Percentiles rank a stretch among this genome's conserved stretches.
These are phyloP conservation scores for Tangara arthus DNA, from an alignment of 2,797 vertebrate genomes.

Conservation along the genomic window DNA sequence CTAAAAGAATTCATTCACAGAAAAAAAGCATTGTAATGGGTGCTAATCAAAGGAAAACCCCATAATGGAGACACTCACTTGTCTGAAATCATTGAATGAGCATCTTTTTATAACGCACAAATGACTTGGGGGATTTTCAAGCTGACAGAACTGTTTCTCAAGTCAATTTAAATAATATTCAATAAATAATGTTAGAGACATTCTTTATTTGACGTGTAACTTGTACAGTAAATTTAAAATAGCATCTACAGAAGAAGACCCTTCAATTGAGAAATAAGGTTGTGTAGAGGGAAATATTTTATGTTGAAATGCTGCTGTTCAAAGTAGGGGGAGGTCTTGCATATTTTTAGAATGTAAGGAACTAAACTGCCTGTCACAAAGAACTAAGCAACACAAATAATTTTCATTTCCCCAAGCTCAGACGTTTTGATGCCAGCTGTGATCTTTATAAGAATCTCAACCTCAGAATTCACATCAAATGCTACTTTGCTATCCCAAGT, in stretches of 20 bases:
- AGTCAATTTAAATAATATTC: neutral
- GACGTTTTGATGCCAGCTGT: neutral
- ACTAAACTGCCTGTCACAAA: neutral
- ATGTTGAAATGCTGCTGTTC: neutral
- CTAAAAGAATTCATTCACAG: neutral
- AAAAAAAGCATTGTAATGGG: neutral
- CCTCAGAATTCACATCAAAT: neutral
- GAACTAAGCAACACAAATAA: neutral
- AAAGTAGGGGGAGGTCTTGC: neutral
- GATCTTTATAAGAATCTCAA: neutral
- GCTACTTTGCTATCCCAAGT: neutral
- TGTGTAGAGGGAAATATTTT: neutral
- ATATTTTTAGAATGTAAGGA: neutral
- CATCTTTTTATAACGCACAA: neutral
- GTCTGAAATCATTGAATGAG: neutral
- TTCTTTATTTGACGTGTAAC: neutral
- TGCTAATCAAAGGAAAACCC: slow-evolving; percentile 23
- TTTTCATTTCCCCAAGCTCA: neutral
- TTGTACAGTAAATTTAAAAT: neutral
- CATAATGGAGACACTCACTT: neutral
- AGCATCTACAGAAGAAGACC: neutral
- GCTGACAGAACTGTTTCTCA: neutral
- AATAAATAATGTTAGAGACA: neutral
- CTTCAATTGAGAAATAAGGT: neutral
- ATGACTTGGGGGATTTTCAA: neutral